Conservation (phyloP, 1,140 invertebrate genomes). For the Laupala kohalensis region DNA sequence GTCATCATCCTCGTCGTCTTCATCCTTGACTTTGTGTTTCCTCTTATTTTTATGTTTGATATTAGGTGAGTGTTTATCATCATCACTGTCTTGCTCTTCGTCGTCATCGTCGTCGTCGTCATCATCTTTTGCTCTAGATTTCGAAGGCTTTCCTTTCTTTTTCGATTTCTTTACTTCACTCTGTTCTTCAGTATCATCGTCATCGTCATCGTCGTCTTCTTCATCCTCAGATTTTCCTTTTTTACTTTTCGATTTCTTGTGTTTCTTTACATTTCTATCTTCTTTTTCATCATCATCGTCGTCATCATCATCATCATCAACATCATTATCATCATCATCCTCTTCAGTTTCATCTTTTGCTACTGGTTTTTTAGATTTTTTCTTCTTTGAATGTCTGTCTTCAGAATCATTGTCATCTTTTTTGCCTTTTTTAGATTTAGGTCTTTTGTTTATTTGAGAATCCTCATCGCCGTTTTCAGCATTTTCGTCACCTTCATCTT, state of each 20-base stretch:
- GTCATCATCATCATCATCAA: neutral
- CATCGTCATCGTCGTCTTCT: neutral
- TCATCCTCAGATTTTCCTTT: neutral
- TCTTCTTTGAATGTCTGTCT: neutral
- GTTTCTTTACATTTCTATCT: no score
- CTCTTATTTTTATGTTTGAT: neutral
- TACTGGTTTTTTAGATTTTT: slow-evolving; percentile 21
- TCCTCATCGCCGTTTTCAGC: neutral
- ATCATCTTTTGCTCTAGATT: neutral
- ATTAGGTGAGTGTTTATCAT: neutral
- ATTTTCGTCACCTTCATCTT: neutral
- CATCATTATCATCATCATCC: neutral
- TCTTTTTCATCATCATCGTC: neutral
- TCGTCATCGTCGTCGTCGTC: neutral
- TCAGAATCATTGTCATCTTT: slow-evolving; percentile 23
- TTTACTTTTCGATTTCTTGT: no score
- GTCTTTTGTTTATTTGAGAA: neutral
- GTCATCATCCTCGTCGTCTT: slow-evolving; percentile 15
- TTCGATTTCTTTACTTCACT: slow-evolving; percentile 11
- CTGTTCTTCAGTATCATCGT: slow-evolving; percentile 14
- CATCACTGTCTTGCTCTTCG: no score
- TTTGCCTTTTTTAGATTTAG: slow-evolving; percentile 20
- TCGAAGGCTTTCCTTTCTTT: neutral
- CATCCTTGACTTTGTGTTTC: neutral
- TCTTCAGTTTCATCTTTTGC: slow-evolving; percentile 3